These are phyloP conservation scores for Eriosoma lanigerum DNA, from an alignment of 1,140 invertebrate genomes.

Conservation along the genomic window DNA sequence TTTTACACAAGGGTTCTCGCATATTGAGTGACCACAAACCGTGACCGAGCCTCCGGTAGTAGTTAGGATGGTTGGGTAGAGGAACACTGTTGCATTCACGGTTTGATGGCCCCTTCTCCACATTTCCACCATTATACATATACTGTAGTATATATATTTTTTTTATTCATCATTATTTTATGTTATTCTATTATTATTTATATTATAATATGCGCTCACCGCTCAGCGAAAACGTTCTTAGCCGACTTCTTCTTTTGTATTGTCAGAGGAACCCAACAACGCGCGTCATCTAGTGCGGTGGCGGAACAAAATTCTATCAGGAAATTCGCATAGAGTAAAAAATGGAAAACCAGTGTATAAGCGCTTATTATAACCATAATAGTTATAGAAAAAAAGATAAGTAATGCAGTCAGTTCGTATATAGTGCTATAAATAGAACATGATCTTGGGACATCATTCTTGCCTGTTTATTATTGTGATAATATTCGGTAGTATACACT, in stretches of 20 bases:
- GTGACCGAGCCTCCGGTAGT: constrained; percentile 17
- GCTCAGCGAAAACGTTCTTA: constrained; percentile 27
- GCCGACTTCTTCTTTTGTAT: constrained; percentile 33
- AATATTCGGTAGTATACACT: not conserved
- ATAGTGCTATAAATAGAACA: constrained; percentile 2
- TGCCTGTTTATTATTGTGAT: not conserved
- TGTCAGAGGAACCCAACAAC: constrained; percentile 30
- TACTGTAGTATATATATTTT: constrained; percentile 7
- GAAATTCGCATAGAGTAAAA: constrained; percentile 41
- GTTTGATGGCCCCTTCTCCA: constrained; percentile 19
- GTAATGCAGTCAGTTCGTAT: not conserved
- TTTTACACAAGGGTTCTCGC: constrained; percentile 24
- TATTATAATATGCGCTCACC: not conserved
- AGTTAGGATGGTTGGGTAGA: not conserved
- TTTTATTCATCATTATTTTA: constrained; percentile 8
- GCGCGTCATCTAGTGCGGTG: no score
- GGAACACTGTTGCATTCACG: constrained; percentile 39
- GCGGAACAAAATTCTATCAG: constrained; percentile 46
- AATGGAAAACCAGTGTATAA: not conserved
- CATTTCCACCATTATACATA: not conserved
- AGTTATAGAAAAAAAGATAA: constrained; percentile 6
- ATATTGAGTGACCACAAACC: constrained; percentile 38
- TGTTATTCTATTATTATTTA: constrained; percentile 27
- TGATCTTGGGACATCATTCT: not conserved
- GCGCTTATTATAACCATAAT: not conserved